Evolutionary conservation across 2,797 vertebrate species (phyloP).

Genomic region (Graptemys geographica): DNA sequence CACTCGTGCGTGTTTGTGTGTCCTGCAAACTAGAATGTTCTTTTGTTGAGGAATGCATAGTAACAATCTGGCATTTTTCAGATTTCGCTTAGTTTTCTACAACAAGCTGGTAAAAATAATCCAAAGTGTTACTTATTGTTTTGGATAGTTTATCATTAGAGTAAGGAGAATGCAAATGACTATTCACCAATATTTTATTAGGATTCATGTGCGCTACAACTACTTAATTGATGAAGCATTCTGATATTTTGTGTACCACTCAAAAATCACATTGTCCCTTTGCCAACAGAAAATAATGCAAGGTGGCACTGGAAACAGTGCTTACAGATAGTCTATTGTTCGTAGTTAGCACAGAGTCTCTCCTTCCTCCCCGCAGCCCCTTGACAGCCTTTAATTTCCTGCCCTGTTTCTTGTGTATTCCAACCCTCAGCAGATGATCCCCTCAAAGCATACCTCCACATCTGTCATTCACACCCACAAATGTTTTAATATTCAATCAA

Average conservation of each 20-base stretch:
- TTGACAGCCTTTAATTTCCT: background rate
- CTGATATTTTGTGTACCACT: background rate
- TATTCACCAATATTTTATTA: background rate
- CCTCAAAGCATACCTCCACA: background rate
- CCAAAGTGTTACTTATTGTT: background rate
- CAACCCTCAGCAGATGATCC: background rate
- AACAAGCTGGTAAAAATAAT: conserved; percentile 9
- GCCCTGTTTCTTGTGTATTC: background rate
- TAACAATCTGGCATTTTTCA: background rate
- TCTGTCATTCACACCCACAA: background rate
- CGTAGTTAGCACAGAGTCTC: background rate
- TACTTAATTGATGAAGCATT: background rate
- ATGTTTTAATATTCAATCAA: background rate
- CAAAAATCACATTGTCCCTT: background rate
- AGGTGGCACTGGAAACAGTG: background rate
- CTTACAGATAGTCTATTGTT: background rate
- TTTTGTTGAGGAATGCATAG: background rate
- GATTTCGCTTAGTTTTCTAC: background rate
- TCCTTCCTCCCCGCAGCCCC: background rate
- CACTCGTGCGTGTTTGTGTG: conserved; percentile 26
- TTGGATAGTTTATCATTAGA: background rate
- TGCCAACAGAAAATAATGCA: background rate
- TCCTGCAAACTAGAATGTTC: conserved; percentile 40
- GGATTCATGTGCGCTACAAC: background rate
- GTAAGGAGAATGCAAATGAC: background rate